phyloP scores from a whole-genome alignment of 2,113 vertebrate genomes.

The Danio rerio region DNA sequence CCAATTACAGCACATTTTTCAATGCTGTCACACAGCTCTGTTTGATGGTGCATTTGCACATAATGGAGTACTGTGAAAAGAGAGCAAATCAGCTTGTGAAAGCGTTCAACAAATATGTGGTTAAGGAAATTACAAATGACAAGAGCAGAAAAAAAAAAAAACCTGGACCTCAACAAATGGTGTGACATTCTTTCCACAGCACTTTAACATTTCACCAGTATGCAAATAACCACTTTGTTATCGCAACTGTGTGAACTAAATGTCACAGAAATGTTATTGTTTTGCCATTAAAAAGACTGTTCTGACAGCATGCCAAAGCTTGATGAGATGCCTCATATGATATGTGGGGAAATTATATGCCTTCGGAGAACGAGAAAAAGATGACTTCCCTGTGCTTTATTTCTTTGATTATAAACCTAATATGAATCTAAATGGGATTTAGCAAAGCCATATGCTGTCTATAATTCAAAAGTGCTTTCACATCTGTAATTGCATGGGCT shows the following conservation, averaged over 20 bases:
- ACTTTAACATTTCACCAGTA: constrained; percentile 52
- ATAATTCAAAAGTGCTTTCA: neutral
- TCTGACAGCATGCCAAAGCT: constrained; percentile 40
- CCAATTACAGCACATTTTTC: constrained; percentile 25
- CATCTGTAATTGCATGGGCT: neutral
- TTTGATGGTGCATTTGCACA: constrained; percentile 6
- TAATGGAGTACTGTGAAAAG: constrained; percentile 17
- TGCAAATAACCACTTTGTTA: constrained; percentile 37
- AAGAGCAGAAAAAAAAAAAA: neutral
- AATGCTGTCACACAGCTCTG: neutral
- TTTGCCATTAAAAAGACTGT: constrained; percentile 38
- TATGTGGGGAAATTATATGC: constrained; percentile 23
- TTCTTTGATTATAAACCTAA: constrained; percentile 22
- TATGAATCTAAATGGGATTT: constrained; percentile 3
- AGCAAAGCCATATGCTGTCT: constrained; percentile 2
- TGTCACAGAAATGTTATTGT: constrained; percentile 57
- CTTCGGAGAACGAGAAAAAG: constrained; percentile 7
- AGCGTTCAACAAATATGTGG: constrained; percentile 32
- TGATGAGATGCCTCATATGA: constrained; percentile 22
- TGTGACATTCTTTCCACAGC: constrained; percentile 28
- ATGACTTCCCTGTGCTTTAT: neutral
- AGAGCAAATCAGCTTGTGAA: constrained; percentile 18
- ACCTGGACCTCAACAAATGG: constrained; percentile 7
- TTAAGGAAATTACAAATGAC: constrained; percentile 21
- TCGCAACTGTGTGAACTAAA: constrained; percentile 49